Conservation (phyloP, 2,113 vertebrate species). For the Apodemus speciosus region DNA sequence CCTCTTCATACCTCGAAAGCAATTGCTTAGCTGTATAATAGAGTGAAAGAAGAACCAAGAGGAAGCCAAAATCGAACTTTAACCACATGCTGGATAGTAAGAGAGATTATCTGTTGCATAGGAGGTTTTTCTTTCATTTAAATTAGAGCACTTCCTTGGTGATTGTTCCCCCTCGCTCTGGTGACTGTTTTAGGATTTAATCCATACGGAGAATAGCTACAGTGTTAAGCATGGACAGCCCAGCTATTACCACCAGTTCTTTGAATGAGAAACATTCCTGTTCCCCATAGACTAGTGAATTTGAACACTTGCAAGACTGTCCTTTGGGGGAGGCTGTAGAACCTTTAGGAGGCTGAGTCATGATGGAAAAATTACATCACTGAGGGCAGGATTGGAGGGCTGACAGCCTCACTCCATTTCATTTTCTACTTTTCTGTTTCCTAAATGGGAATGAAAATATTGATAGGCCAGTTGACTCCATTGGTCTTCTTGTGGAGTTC, state of each 20-base stretch:
- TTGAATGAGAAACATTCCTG: neutral
- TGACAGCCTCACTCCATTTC: too few species aligned
- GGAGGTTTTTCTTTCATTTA: slow-evolving; percentile 43
- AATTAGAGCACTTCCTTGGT: slow-evolving; percentile 33
- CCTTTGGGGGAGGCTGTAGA: neutral
- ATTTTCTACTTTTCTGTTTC: neutral
- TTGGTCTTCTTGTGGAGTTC: too few species aligned
- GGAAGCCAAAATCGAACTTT: slow-evolving; percentile 68
- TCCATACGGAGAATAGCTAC: neutral
- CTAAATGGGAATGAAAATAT: neutral
- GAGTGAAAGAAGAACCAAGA: slow-evolving; percentile 44
- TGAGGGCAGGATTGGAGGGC: neutral
- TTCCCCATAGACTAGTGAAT: neutral
- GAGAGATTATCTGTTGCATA: slow-evolving; percentile 46
- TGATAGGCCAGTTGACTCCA: too few species aligned
- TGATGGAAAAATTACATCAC: too few species aligned
- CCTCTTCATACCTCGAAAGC: slow-evolving; percentile 15
- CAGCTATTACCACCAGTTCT: too few species aligned
- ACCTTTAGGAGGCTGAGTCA: neutral
- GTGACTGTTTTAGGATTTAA: neutral
- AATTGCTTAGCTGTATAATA: slow-evolving; percentile 57
- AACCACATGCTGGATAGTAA: slow-evolving; percentile 44
- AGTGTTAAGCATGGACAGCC: neutral
- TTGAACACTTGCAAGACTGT: neutral
- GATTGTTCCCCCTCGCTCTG: neutral